phyloP scores from a whole-genome alignment of 2,113 vertebrate species.

The Leptodactylus fuscus region DNA sequence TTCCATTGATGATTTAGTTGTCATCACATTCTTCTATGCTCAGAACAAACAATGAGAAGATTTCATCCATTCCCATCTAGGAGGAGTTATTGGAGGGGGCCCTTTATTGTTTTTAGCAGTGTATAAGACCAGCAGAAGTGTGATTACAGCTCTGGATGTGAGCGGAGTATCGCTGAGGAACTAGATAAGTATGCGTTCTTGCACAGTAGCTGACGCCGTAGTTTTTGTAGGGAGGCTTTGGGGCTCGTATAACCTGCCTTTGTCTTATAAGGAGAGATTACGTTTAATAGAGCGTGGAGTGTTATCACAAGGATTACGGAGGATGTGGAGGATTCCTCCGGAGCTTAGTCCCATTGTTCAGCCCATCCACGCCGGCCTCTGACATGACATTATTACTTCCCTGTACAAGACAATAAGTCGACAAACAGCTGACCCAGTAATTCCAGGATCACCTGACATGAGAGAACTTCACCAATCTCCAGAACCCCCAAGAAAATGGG shows the following conservation, averaged over 20 bases:
- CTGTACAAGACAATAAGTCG: not conserved
- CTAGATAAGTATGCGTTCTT: not conserved
- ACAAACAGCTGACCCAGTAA: not conserved
- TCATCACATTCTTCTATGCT: too few relatives aligned
- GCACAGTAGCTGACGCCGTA: not conserved
- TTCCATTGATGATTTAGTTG: too few relatives aligned
- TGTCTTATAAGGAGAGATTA: not conserved
- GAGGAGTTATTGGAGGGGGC: too few relatives aligned
- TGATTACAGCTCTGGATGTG: not conserved
- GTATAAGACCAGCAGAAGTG: too few relatives aligned
- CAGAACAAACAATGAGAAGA: too few relatives aligned
- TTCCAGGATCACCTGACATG: not conserved
- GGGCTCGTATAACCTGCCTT: slow-evolving; percentile 13
- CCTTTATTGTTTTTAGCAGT: too few relatives aligned
- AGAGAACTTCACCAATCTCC: not conserved
- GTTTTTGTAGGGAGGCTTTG: not conserved
- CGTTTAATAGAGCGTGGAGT: slow-evolving; percentile 36
- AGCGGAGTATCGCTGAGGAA: not conserved
- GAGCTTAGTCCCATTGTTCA: slow-evolving; percentile 2
- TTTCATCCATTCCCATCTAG: too few relatives aligned
- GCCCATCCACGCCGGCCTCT: not conserved
- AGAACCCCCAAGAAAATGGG: not conserved
- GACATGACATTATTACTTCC: not conserved
- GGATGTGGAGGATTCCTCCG: not conserved
- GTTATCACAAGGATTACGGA: slow-evolving; percentile 1